phyloP scores from a whole-genome alignment of 2,113 vertebrate species.

The Orthonyx spaldingii region DNA sequence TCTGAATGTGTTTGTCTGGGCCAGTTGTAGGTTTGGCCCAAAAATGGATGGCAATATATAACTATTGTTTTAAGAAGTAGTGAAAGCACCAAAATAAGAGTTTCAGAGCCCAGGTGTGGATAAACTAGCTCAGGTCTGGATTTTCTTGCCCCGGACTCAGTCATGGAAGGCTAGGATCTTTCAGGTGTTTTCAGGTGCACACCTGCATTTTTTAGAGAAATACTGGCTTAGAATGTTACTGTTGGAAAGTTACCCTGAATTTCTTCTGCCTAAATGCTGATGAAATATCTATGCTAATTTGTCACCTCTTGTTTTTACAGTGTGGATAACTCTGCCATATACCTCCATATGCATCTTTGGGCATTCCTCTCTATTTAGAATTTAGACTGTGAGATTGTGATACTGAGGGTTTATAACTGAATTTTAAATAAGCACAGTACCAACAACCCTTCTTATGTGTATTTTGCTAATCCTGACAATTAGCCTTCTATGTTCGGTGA shows the following conservation, averaged over 20 bases:
- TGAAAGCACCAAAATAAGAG: background rate
- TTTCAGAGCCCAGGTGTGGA: background rate
- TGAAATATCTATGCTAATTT: background rate
- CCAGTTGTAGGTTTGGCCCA: background rate
- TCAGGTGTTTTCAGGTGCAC: background rate
- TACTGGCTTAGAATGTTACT: background rate
- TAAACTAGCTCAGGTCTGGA: background rate
- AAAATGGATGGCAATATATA: background rate
- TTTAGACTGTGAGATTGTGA: background rate
- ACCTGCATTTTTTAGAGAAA: background rate
- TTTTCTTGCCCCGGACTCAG: background rate
- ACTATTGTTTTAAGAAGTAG: background rate
- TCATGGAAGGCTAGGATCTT: background rate
- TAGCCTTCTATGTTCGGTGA: background rate
- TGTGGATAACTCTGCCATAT: background rate
- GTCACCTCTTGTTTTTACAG: background rate
- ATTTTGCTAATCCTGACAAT: background rate
- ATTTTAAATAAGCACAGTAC: background rate
- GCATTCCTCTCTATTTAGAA: background rate
- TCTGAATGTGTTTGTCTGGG: background rate
- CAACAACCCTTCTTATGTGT: background rate
- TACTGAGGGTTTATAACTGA: background rate
- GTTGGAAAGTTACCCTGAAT: background rate
- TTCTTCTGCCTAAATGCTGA: background rate
- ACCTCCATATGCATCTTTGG: background rate